A percentile compares a stretch with the other conserved stretches of the same genome.
phyloP scores from a whole-genome alignment of 2,888 invertebrate species.

The Drosophila ustulata region DNA sequence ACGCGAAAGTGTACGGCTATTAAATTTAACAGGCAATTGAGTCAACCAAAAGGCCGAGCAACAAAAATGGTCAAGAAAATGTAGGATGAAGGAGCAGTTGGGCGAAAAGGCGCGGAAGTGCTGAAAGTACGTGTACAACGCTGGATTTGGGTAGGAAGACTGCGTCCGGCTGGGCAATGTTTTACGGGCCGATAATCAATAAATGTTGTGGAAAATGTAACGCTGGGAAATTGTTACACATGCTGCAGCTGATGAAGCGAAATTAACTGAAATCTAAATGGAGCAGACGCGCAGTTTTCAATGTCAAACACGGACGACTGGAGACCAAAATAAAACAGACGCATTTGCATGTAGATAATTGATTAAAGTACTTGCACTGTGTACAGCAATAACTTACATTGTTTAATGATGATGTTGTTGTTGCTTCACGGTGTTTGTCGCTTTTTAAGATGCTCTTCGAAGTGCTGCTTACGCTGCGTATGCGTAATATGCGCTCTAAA shows the following conservation, averaged over 20 bases:
- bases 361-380: background rate
- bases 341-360: background rate
- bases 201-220: constrained; percentile 66
- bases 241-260: constrained; percentile 56
- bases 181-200: constrained; percentile 67
- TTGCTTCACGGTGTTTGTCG: background rate
- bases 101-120: background rate
- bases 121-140: constrained; percentile 2
- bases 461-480: constrained; percentile 38
- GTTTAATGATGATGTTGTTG: constrained; percentile 29
- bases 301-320: constrained; percentile 6
- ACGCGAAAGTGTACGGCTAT: constrained; percentile 50
- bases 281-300: constrained; percentile 12
- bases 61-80: constrained; percentile 13
- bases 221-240: constrained; percentile 64
- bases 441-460: constrained; percentile 6
- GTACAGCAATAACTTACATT: constrained; percentile 58
- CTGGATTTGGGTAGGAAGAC: background rate
- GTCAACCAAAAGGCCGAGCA: constrained; percentile 38
- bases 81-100: background rate
- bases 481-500: constrained; percentile 38
- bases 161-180: constrained; percentile 18
- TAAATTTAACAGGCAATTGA: constrained; percentile 65
- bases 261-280: constrained; percentile 43
- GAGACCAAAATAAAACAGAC: background rate